phyloP scores from a whole-genome alignment of 2,797 vertebrate genomes.

The Adelosebastes latens region DNA sequence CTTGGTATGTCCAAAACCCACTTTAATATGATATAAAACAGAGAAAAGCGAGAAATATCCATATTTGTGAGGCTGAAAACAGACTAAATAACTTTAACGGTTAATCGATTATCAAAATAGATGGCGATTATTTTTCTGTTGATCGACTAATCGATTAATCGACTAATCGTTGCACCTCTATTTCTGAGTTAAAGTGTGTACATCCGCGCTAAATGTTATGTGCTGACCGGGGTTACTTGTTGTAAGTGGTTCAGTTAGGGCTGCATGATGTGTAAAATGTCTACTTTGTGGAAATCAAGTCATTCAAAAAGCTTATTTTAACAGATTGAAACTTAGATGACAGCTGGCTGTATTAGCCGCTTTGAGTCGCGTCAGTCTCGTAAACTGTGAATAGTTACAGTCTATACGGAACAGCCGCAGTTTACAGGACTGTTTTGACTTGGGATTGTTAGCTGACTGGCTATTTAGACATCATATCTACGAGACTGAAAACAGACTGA shows the following conservation, averaged over 20 bases:
- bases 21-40: too few species aligned
- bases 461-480: neutral
- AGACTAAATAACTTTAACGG: too few species aligned
- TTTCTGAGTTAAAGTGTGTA: neutral
- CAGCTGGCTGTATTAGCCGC: neutral
- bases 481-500: neutral
- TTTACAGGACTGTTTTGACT: neutral
- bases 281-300: neutral
- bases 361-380: accelerated
- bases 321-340: neutral
- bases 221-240: neutral
- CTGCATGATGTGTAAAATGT: neutral
- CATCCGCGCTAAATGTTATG: neutral
- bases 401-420: neutral
- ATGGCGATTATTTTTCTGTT: too few species aligned
- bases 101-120: too few species aligned
- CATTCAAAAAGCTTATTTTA: neutral
- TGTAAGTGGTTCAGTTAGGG: neutral
- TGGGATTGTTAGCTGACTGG: neutral
- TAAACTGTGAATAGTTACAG: neutral
- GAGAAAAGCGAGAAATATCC: accelerated
- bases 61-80: too few species aligned
- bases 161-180: neutral
- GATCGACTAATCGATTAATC: too few species aligned
- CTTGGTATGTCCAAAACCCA: too few species aligned